These are phyloP conservation scores for Charanyca ferruginea DNA, from an alignment of 2,888 invertebrate species.

Conservation along the genomic window DNA sequence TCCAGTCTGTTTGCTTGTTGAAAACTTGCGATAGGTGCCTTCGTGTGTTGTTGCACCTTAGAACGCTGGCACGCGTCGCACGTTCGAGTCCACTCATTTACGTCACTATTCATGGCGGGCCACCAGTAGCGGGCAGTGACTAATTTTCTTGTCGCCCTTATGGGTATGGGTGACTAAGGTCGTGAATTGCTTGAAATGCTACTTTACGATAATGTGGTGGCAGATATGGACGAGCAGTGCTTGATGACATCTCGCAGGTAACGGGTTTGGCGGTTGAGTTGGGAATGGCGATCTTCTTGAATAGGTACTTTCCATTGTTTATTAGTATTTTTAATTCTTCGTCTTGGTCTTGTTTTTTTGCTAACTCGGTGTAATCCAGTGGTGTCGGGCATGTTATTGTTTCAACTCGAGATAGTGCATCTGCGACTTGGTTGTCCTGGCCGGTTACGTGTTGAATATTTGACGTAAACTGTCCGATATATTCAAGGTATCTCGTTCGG, in stretches of 20 bases:
- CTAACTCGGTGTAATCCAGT: not conserved
- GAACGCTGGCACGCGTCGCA: slow-evolving; percentile 2
- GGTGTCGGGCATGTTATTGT: no score
- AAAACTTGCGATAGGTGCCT: not conserved
- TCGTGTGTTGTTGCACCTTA: no score
- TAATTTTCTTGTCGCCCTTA: slow-evolving; percentile 17
- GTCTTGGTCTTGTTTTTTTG: not conserved
- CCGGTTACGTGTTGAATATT: slow-evolving; percentile 4
- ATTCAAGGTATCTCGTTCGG: slow-evolving; percentile 3
- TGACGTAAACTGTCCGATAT: no score
- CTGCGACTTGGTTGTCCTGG: not conserved
- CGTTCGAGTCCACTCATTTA: not conserved
- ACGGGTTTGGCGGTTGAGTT: not conserved
- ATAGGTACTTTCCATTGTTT: not conserved
- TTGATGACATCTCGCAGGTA: no score
- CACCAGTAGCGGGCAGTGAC: slow-evolving; percentile 11
- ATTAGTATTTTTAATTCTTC: not conserved
- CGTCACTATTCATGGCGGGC: slow-evolving; percentile 9
- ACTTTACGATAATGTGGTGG: not conserved
- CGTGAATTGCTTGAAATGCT: slow-evolving; percentile 3
- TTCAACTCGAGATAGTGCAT: not conserved
- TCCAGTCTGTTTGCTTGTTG: not conserved
- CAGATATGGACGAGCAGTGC: slow-evolving; percentile 7
- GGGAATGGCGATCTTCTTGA: not conserved
- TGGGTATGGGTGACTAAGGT: slow-evolving; percentile 10